Conservation (phyloP, 2,888 invertebrate genomes). For the Fragum fragum region DNA sequence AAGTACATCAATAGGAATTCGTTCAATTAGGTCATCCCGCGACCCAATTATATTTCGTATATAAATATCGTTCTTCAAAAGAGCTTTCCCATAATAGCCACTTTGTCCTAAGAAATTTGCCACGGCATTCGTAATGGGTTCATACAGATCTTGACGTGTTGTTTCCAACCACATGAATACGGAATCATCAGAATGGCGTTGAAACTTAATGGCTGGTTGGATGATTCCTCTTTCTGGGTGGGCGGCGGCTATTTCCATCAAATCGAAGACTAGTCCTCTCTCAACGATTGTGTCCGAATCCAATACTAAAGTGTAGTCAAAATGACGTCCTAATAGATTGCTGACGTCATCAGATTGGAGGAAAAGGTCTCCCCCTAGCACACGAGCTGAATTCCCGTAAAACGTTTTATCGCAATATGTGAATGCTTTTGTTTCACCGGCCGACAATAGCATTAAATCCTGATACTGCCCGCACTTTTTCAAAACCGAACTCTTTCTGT, state of each 20-base stretch:
- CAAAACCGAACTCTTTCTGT: constrained; percentile 73
- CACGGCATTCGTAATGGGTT: constrained; percentile 79
- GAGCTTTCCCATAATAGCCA: constrained; percentile 80
- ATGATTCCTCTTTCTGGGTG: constrained; percentile 80
- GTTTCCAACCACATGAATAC: constrained; percentile 81
- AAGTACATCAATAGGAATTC: constrained; percentile 81
- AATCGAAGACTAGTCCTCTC: constrained; percentile 70
- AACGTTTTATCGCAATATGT: constrained; percentile 70
- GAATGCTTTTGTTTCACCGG: constrained; percentile 68
- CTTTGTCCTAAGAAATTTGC: constrained; percentile 76
- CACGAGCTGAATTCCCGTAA: constrained; percentile 67
- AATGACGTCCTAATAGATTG: constrained; percentile 24
- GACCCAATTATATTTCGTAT: constrained; percentile 79
- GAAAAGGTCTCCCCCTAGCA: constrained; percentile 16
- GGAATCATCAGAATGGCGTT: constrained; percentile 71
- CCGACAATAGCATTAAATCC: constrained; percentile 76
- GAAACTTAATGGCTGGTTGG: constrained; percentile 80
- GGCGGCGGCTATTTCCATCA: constrained; percentile 78
- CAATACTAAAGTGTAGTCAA: constrained; percentile 74
- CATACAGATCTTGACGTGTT: constrained; percentile 79
- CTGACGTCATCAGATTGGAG: constrained; percentile 18
- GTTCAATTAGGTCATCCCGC: constrained; percentile 75
- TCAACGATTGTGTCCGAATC: constrained; percentile 80
- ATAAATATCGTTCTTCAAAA: constrained; percentile 81
- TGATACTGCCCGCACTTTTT: constrained; percentile 80